Evolutionary conservation across 2,113 vertebrate genomes (phyloP).

Genomic region (Candoia aspera): DNA sequence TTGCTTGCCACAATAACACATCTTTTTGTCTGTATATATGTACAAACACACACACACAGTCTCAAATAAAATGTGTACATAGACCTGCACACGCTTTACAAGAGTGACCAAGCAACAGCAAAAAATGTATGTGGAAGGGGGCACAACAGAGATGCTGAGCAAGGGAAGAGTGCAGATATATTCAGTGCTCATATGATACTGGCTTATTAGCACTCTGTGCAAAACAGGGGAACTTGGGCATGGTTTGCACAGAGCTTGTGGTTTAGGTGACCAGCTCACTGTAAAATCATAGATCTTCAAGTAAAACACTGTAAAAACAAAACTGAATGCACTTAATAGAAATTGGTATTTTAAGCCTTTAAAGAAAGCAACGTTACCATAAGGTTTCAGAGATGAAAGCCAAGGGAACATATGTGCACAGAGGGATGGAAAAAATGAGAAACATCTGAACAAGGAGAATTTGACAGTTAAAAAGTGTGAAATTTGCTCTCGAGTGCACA

Average conservation of each 20-base stretch:
- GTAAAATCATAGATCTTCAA: background rate
- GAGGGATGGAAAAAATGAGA: background rate
- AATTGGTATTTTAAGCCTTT: background rate
- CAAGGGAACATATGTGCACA: background rate
- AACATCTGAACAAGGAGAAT: background rate
- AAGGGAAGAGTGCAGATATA: background rate
- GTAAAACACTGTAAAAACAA: background rate
- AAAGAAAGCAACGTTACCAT: background rate
- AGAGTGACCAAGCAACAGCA: background rate
- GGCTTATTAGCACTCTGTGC: background rate
- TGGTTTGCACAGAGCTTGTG: background rate
- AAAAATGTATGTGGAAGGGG: background rate
- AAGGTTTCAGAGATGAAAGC: background rate
- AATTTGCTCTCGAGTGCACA: background rate
- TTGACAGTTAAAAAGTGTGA: background rate
- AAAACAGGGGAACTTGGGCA: background rate
- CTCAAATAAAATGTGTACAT: background rate
- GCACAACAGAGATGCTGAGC: background rate
- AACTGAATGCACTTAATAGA: background rate
- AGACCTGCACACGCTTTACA: background rate
- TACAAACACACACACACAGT: background rate
- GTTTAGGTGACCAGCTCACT: background rate
- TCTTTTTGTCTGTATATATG: background rate
- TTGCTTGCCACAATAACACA: conserved; percentile 5
- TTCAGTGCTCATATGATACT: too few species aligned